These are phyloP conservation scores for Cynocephalus volans DNA, from an alignment of 2,113 vertebrate species.

Conservation along the genomic window DNA sequence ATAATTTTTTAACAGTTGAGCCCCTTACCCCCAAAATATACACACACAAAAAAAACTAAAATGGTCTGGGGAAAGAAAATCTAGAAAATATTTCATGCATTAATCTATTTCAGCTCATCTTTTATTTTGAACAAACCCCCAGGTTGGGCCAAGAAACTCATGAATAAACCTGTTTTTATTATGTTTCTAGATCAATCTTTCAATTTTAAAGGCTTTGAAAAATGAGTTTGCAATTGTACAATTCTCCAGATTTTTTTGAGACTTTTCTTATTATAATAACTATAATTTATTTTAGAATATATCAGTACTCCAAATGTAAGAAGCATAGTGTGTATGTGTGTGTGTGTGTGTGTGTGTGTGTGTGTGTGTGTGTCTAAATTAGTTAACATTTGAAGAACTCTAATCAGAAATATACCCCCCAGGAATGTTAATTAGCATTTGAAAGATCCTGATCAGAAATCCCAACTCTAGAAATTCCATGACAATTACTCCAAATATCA, in stretches of 20 bases:
- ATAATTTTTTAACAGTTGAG: constrained; percentile 31
- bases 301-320: neutral
- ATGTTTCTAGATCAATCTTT: constrained; percentile 31
- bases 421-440: constrained; percentile 35
- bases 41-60: neutral
- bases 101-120: neutral
- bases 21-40: neutral
- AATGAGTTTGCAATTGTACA: neutral
- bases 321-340: neutral
- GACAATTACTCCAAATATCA: constrained; percentile 45
- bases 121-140: constrained; percentile 61
- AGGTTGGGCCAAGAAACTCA: neutral
- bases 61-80: neutral
- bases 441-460: constrained; percentile 43
- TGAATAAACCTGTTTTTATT: constrained; percentile 56
- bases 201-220: constrained; percentile 40
- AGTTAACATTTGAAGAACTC: constrained; percentile 32
- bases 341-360: neutral
- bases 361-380: neutral
- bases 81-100: neutral
- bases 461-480: constrained; percentile 29
- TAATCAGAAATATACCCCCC: constrained; percentile 40
- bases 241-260: neutral
- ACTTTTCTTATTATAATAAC: neutral
- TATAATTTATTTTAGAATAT: neutral